Evolutionary conservation across 2,797 vertebrate genomes (phyloP).

Genomic region (Staurois parvus): DNA sequence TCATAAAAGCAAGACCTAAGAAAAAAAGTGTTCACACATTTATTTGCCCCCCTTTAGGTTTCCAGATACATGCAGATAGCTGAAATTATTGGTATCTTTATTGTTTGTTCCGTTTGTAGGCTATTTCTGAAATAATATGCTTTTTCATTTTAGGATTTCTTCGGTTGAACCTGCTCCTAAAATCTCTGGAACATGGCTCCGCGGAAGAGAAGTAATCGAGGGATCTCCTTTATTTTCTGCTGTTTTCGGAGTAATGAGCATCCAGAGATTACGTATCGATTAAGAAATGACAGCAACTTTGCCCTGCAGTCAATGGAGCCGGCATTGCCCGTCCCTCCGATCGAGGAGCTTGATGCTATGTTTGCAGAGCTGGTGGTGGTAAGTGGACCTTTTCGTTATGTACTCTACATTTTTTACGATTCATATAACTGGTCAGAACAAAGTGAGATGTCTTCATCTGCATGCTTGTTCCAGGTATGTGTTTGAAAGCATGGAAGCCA

Average conservation of each 20-base stretch:
- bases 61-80: no score
- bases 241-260: slow-evolving; percentile 88
- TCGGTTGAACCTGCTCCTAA: slow-evolving; percentile 64
- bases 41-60: no score
- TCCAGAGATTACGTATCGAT: slow-evolving; percentile 88
- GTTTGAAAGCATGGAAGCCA: no score
- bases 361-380: slow-evolving; percentile 95
- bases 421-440: neutral
- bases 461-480: no score
- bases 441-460: no score
- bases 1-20: no score
- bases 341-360: slow-evolving; percentile 88
- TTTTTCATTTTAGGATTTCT: slow-evolving; percentile 72
- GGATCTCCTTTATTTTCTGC: slow-evolving; percentile 90
- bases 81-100: no score
- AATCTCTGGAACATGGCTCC: slow-evolving; percentile 82
- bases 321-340: slow-evolving; percentile 82
- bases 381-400: slow-evolving; percentile 64
- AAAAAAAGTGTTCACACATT: no score
- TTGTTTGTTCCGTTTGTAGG: neutral
- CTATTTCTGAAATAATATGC: neutral
- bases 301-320: slow-evolving; percentile 87
- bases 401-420: neutral
- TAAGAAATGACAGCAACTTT: slow-evolving; percentile 88
- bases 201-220: slow-evolving; percentile 80